phyloP scores from a whole-genome alignment of 2,113 vertebrate genomes.

The Cyanocitta stelleri region DNA sequence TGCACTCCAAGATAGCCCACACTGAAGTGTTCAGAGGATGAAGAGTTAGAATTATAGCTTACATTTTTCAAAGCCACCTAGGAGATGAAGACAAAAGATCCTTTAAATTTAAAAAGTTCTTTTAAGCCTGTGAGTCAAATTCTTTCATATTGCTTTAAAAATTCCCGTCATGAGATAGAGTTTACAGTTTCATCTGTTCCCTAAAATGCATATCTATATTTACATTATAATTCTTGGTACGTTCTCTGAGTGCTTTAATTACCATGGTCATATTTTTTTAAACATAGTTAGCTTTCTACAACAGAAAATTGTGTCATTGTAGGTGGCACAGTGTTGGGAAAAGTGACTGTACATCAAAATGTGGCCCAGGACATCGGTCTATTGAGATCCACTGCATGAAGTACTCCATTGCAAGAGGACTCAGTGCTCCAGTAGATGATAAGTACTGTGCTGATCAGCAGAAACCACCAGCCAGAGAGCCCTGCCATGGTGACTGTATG shows the following conservation, averaged over 20 bases:
- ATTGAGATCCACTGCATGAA: constrained; percentile 87
- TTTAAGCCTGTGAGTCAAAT: neutral
- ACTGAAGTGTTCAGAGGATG: neutral
- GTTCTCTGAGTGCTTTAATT: neutral
- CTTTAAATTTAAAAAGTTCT: neutral
- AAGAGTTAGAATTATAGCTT: neutral
- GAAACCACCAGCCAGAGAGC: constrained; percentile 84
- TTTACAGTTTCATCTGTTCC: neutral
- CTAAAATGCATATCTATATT: neutral
- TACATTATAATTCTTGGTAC: neutral
- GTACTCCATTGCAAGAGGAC: constrained; percentile 78
- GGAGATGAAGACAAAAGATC: neutral
- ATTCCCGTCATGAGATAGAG: neutral
- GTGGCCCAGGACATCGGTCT: constrained; percentile 84
- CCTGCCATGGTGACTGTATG: constrained; percentile 87
- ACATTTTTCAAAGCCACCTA: neutral
- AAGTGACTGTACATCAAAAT: constrained; percentile 89
- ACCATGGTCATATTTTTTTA: neutral
- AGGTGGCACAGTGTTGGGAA: constrained; percentile 89
- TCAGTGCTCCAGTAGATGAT: constrained; percentile 76
- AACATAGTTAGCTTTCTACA: constrained; percentile 25
- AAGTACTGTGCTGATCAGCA: constrained; percentile 75
- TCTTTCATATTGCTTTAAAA: neutral
- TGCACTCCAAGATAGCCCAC: neutral
- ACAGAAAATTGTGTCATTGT: constrained; percentile 21